These are phyloP conservation scores for Pammene aurita DNA, from an alignment of 2,888 invertebrate genomes.

Conservation along the genomic window DNA sequence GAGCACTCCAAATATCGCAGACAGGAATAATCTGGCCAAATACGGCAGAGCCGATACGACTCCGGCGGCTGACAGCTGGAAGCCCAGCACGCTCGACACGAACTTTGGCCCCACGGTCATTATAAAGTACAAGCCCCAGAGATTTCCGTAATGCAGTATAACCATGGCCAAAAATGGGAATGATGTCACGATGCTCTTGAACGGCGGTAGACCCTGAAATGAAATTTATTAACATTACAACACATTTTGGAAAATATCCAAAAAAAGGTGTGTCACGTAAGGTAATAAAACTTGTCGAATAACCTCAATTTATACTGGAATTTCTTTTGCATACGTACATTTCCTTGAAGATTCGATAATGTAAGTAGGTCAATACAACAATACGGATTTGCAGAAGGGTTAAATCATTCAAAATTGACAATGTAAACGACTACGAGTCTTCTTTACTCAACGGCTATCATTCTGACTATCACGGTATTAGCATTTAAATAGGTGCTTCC, in stretches of 20 bases:
- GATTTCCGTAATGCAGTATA: constrained; percentile 88
- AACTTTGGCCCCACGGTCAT: constrained; percentile 90
- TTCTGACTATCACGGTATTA: not conserved
- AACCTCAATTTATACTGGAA: not conserved
- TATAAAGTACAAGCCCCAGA: constrained; percentile 90
- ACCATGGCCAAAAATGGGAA: constrained; percentile 87
- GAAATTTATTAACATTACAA: constrained; percentile 40
- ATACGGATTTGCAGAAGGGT: not conserved
- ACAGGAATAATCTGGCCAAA: constrained; percentile 86
- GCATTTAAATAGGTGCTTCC: too few relatives aligned
- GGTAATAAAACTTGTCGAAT: not conserved
- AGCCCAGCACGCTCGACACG: constrained; percentile 88
- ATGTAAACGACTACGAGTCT: not conserved
- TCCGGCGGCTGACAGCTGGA: constrained; percentile 88
- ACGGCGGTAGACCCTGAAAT: constrained; percentile 86
- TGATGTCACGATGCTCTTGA: constrained; percentile 84
- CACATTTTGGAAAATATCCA: constrained; percentile 20
- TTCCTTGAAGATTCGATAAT: constrained; percentile 10
- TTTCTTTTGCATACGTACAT: constrained; percentile 5
- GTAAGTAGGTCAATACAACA: constrained; percentile 3
- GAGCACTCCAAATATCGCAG: constrained; percentile 87
- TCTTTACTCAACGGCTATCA: not conserved
- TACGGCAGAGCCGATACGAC: constrained; percentile 88
- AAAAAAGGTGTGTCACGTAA: constrained; percentile 8
- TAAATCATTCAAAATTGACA: constrained; percentile 7